These are phyloP conservation scores for Aradophagus sp. DNA, from an alignment of 1,140 invertebrate genomes.

Conservation along the genomic window DNA sequence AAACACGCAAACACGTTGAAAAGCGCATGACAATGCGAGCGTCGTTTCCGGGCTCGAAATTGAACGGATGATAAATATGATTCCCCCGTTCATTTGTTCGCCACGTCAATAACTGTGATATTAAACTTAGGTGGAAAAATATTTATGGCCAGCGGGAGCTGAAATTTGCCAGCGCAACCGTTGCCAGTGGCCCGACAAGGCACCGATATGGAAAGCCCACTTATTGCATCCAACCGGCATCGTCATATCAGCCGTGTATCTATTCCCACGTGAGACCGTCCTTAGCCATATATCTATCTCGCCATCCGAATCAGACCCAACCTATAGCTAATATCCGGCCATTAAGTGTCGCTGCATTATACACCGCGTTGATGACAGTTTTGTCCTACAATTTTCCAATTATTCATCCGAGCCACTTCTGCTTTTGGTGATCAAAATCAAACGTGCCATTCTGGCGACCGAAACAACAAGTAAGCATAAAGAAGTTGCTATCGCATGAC, in stretches of 20 bases:
- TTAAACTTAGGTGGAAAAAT: conserved; percentile 24
- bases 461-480: too few species aligned
- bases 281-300: conserved; percentile 19
- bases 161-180: conserved; percentile 8
- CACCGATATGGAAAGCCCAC: conserved; percentile 19
- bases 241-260: conserved; percentile 18
- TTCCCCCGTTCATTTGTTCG: too few species aligned
- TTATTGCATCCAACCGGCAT: conserved; percentile 22
- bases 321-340: conserved; percentile 21
- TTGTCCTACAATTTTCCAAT: conserved; percentile 14
- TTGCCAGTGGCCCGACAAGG: conserved; percentile 25
- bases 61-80: too few species aligned
- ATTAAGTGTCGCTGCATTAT: conserved; percentile 39
- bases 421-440: too few species aligned
- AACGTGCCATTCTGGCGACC: too few species aligned
- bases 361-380: conserved; percentile 14
- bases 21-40: too few species aligned
- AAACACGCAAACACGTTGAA: too few species aligned
- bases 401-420: too few species aligned
- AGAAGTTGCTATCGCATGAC: too few species aligned
- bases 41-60: too few species aligned
- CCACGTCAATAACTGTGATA: conserved; percentile 16
- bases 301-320: conserved; percentile 8
- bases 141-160: conserved; percentile 14
- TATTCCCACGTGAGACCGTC: conserved; percentile 26